Base-by-base conservation (phyloP, 1,140 invertebrate genomes). In the Chlorops oryzae region DNA sequence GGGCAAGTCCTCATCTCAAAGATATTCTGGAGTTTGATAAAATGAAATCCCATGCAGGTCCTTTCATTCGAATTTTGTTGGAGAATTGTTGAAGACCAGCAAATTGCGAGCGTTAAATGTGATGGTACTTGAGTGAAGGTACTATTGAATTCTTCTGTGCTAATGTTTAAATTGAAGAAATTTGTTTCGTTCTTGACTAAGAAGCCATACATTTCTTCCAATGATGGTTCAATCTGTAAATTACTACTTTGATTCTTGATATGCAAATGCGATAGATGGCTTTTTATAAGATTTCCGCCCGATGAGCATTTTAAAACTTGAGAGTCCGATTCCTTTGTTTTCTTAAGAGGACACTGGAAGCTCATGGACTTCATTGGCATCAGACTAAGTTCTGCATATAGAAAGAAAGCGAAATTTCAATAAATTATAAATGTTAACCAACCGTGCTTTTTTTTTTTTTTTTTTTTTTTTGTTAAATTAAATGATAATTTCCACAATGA, bases 81-180 rank as follows among this genome's bases (percentile, higher is more conserved):
- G 22, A 38, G 34, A 12, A 72, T 55, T 5, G 59, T 32, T 5
- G 69, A 65, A 32, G 54, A 62, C 70, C 70, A 72, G 40, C 51
- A 62, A 5, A 72, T 27, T 2, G 56, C 56, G 1, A 70, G 15
- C 2, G 66, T 72, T 7, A 59, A 62, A 45, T 72, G 70, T n/a
- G 61, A 57, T 23, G 65, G 56, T 44, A 57, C 58, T 9, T 34
- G 56, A 1, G 58, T 52, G 15, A 70, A 35, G 45, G 59, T 60
- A 27, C 56, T 61, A 48, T 72, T 72, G 20, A 72, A 72, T 32
- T 72, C 69, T 40, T 72, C 70, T 5, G 59, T 59, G 18, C 56
- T 63, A 17, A 68, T 71, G 27, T 59, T 67, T 6, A 53, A 58
- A 37, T 66, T 65, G n/a, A 60, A 63, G 47, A 55, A 72, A 22